These are phyloP conservation scores for Seira musarum DNA, from an alignment of 2,888 invertebrate species.

Conservation along the genomic window DNA sequence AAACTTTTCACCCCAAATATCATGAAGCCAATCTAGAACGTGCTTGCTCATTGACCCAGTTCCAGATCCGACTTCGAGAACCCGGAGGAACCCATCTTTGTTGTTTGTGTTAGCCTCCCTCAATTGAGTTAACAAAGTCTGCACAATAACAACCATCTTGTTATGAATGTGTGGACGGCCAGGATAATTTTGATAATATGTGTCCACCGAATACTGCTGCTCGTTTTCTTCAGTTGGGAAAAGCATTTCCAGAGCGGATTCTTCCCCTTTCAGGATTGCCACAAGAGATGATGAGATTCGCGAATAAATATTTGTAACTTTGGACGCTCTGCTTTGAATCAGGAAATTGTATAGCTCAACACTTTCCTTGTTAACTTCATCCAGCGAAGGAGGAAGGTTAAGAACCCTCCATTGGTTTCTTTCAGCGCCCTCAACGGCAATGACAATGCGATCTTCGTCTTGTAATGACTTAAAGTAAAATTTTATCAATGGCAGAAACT, in stretches of 20 bases:
- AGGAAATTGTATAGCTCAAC: background rate
- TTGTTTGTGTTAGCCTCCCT: background rate
- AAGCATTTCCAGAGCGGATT: background rate
- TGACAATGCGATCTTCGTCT: background rate
- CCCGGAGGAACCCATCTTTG: background rate
- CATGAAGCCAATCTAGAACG: background rate
- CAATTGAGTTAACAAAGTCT: background rate
- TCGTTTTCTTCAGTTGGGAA: conserved; percentile 12
- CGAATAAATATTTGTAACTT: background rate
- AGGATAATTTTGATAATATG: conserved; percentile 19
- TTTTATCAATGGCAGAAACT: background rate
- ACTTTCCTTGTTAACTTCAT: background rate
- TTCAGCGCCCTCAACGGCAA: background rate
- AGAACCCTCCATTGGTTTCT: background rate
- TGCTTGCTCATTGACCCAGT: background rate
- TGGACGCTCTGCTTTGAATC: background rate
- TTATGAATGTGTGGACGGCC: background rate
- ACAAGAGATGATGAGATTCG: background rate
- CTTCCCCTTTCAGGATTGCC: conserved; percentile 16
- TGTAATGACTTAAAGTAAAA: conserved; percentile 23
- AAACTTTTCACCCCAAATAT: background rate
- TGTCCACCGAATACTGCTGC: conserved; percentile 4
- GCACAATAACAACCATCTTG: background rate
- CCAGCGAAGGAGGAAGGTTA: background rate
- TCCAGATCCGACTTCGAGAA: conserved; percentile 31